Evolutionary conservation across 2,113 vertebrate genomes (phyloP), one percentile per base, ranked within the genome.

Genomic region (Lepus europaeus): DNA sequence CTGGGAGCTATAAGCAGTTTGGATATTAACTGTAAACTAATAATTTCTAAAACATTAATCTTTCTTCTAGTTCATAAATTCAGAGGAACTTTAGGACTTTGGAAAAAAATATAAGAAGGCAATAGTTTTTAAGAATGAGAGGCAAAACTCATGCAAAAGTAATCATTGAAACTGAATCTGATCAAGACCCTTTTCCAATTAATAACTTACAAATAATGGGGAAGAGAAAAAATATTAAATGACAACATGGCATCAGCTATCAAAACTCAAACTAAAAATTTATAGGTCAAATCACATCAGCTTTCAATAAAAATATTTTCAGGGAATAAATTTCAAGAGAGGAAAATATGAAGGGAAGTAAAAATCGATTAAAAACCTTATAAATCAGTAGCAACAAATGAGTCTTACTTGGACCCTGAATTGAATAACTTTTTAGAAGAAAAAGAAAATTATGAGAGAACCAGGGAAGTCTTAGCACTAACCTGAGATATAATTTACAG

Each of bases 241-340:
- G 9, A 87, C 4, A 72, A 39, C 16, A 89, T 20, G 10, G 31
- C 25, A 84, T 84, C 76, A 96, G 89, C 2, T 49, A 92, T 56
- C 80, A 93, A 94, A 96, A 80, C 20, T 6, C 9, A 94, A 95
- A 93, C 59, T 95, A 51, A 93, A 93, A 97, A 95, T 89, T 25
- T 66, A 33, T 4, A 72, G 33, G 9, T 76, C 12, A 91, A 83
- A 68, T 56, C 29, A 31, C 22, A 90, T 56, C 31, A 64, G 36
- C 80, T 92, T 96, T 61, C 66, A 79, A 74, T 63, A 70, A 53
- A 83, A 7, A 56, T 31, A 64, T 61, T 86, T 93, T 87, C 39
- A 95, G 82, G 74, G 45, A 93, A 66, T 63, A 91, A 93, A 92
- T 3, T 81, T 27, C 10, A 93, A 73, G 17, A 31, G 7, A 17